These are phyloP conservation scores for Todiramphus chloris DNA, from an alignment of 2,113 vertebrate genomes.

Conservation along the genomic window DNA sequence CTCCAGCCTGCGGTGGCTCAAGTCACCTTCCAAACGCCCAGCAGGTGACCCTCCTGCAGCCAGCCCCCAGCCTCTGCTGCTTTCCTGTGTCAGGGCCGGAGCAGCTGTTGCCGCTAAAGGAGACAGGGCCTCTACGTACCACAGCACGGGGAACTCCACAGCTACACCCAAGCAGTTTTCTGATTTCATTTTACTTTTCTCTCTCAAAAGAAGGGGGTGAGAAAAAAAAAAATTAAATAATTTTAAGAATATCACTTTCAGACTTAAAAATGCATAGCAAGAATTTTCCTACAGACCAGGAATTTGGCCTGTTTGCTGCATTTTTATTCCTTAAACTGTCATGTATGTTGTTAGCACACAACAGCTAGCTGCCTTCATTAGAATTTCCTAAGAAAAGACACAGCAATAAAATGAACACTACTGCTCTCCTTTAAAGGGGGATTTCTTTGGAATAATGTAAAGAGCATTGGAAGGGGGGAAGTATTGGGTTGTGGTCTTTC, in stretches of 20 bases:
- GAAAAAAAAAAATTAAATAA: no score
- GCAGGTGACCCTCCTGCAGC: not conserved
- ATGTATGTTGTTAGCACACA: not conserved
- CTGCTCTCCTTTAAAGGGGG: not conserved
- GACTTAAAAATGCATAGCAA: not conserved
- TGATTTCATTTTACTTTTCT: not conserved
- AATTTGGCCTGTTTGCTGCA: not conserved
- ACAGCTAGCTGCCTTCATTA: not conserved
- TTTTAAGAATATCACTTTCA: no score
- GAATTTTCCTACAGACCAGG: not conserved
- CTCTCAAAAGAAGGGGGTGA: not conserved
- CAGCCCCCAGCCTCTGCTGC: not conserved
- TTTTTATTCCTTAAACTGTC: not conserved
- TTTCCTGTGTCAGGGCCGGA: not conserved
- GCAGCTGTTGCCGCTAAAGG: not conserved
- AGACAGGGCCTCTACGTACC: not conserved
- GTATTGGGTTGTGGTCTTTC: not conserved
- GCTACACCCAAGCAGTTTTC: not conserved
- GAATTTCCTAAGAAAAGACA: not conserved
- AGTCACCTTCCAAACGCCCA: not conserved
- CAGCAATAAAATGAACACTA: not conserved
- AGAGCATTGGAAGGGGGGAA: not conserved
- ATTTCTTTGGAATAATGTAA: not conserved
- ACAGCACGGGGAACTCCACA: not conserved
- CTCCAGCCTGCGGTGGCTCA: rapidly evolving